Conservation (phyloP, 2,888 invertebrate genomes). For the Eugnorisma glareosa region DNA sequence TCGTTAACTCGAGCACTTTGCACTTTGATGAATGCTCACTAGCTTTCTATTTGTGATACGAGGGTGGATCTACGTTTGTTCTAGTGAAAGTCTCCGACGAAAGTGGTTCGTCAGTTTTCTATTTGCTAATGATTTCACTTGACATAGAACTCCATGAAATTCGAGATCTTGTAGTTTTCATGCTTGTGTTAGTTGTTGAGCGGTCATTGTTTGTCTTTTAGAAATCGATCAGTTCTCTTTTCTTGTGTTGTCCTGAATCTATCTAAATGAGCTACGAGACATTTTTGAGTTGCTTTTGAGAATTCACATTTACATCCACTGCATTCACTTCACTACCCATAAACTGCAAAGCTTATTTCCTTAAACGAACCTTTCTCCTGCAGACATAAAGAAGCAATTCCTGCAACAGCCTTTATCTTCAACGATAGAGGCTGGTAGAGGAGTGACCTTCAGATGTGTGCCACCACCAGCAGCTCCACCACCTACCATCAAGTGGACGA, state of each 20-base stretch:
- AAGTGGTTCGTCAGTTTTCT: slow-evolving; percentile 62
- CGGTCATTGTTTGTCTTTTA: slow-evolving; percentile 2
- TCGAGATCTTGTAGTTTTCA: slow-evolving; percentile 46
- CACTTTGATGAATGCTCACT: slow-evolving; percentile 88
- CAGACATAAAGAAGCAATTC: slow-evolving; percentile 97
- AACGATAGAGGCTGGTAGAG: slow-evolving; percentile 94
- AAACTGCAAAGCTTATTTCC: not conserved
- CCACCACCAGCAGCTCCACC: slow-evolving; percentile 96
- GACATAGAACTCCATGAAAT: slow-evolving; percentile 54
- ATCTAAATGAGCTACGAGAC: not conserved
- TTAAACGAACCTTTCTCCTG: slow-evolving; percentile 25
- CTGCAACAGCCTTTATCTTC: slow-evolving; percentile 95
- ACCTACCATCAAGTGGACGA: slow-evolving; percentile 96
- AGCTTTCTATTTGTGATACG: slow-evolving; percentile 78
- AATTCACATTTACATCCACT: not conserved
- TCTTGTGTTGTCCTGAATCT: not conserved
- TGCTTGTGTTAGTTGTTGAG: slow-evolving; percentile 27
- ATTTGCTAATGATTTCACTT: slow-evolving; percentile 60
- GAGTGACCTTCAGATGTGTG: slow-evolving; percentile 95
- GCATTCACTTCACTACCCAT: not conserved
- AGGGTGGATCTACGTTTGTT: slow-evolving; percentile 73
- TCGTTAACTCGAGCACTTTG: slow-evolving; percentile 87
- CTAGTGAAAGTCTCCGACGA: slow-evolving; percentile 56
- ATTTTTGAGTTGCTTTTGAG: not conserved
- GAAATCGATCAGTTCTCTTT: slow-evolving; percentile 14